These are phyloP conservation scores for Aythya baeri DNA, from an alignment of 2,113 vertebrate species.

Conservation along the genomic window DNA sequence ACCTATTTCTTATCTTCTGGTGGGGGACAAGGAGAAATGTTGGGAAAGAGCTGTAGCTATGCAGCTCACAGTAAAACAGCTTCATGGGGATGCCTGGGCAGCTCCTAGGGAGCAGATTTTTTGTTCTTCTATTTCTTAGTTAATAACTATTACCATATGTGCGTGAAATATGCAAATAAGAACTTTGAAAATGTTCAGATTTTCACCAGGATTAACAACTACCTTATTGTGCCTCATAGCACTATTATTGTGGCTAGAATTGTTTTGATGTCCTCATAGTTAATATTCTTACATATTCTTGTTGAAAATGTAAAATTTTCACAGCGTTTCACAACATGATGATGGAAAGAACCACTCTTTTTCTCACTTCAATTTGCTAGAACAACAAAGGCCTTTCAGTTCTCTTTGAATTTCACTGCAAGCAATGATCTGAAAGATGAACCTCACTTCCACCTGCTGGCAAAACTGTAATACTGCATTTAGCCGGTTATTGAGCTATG, in stretches of 20 bases:
- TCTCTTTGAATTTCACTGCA: background rate
- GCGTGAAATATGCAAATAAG: background rate
- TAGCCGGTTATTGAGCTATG: background rate
- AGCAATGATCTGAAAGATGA: background rate
- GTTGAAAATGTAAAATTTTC: background rate
- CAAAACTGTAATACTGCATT: background rate
- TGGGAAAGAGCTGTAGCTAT: background rate
- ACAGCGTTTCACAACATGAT: background rate
- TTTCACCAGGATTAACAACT: background rate
- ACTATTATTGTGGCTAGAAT: background rate
- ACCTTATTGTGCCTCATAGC: background rate
- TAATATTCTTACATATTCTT: background rate
- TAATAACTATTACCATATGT: background rate
- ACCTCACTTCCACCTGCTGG: background rate
- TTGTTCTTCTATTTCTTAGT: background rate
- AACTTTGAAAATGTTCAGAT: background rate
- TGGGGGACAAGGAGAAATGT: too few relatives aligned
- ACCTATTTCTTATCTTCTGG: background rate
- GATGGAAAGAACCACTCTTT: background rate
- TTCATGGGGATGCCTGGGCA: background rate
- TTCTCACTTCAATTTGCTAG: background rate
- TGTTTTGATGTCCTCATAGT: background rate
- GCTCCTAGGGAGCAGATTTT: background rate
- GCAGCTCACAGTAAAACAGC: background rate
- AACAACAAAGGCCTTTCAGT: background rate